These are phyloP conservation scores for Hormiphora californensis DNA, from an alignment of 37 sponge, comb jelly and placozoan genomes.

Conservation along the genomic window DNA sequence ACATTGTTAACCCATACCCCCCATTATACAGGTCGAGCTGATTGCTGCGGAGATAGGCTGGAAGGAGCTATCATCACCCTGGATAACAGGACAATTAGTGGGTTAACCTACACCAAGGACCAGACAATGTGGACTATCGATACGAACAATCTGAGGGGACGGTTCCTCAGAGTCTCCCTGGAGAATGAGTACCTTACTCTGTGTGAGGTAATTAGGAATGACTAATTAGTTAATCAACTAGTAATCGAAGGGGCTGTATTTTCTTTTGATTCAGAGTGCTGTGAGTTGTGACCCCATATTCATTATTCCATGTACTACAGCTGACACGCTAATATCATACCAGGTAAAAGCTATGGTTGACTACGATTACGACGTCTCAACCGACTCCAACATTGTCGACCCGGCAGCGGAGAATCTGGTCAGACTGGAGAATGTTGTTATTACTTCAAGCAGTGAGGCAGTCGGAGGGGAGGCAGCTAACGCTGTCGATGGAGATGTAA, in stretches of 20 bases:
- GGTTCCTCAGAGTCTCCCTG: not conserved
- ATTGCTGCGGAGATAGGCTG: not conserved
- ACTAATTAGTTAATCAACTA: no score
- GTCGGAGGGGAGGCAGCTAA: not conserved
- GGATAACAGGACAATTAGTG: not conserved
- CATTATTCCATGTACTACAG: no score
- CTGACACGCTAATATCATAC: no score
- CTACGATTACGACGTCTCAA: not conserved
- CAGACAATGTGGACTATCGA: not conserved
- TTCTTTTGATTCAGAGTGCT: no score
- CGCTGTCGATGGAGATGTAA: constrained; percentile 35
- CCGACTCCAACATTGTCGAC: not conserved
- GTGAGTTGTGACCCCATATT: no score
- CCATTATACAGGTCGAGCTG: no score
- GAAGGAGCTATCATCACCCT: not conserved
- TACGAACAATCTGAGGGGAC: not conserved
- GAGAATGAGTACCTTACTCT: no score
- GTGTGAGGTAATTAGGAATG: no score
- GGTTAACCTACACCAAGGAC: not conserved
- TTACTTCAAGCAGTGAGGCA: not conserved
- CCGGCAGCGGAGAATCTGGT: not conserved
- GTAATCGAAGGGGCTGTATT: no score
- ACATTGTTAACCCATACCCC: no score
- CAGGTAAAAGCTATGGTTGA: not conserved
- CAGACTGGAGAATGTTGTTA: constrained; percentile 8